Evolutionary conservation across 2,888 invertebrate genomes (phyloP).

Genomic region (Drosophila antonietae): DNA sequence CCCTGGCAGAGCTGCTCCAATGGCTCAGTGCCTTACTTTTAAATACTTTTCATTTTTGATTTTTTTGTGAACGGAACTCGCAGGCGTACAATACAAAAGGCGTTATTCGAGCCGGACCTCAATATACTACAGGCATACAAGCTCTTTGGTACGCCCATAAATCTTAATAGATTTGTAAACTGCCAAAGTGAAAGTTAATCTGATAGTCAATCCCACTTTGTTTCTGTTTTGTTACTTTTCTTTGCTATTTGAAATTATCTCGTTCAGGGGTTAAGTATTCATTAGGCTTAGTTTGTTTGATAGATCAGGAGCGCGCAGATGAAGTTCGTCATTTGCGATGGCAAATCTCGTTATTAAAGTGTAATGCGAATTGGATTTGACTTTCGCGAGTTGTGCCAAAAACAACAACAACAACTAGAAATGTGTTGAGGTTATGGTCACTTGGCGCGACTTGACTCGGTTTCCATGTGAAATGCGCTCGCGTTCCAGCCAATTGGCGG

Average conservation of each 20-base stretch:
- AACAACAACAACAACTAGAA: not conserved
- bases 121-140: constrained; percentile 23
- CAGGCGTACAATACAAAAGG: constrained; percentile 15
- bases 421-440: constrained; percentile 51
- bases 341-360: constrained; percentile 32
- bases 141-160: constrained; percentile 49
- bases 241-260: constrained; percentile 37
- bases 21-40: constrained; percentile 34
- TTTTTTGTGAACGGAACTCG: constrained; percentile 40
- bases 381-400: constrained; percentile 19
- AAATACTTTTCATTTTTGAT: constrained; percentile 13
- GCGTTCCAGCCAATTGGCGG: constrained; percentile 48
- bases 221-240: constrained; percentile 7
- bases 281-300: constrained; percentile 57
- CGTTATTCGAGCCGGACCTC: constrained; percentile 39
- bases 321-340: constrained; percentile 1
- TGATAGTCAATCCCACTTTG: constrained; percentile 49
- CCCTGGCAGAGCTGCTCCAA: constrained; percentile 4
- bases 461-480: constrained; percentile 46
- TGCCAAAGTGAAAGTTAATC: constrained; percentile 65
- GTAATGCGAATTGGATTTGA: constrained; percentile 35
- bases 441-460: constrained; percentile 14
- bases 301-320: constrained; percentile 29
- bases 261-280: constrained; percentile 53
- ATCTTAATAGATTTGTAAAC: constrained; percentile 65